A percentile compares a stretch with the other conserved stretches of the same genome.
These are phyloP conservation scores for Microcebus griseorufus DNA, from an alignment of 2,113 vertebrate genomes.

Conservation along the genomic window DNA sequence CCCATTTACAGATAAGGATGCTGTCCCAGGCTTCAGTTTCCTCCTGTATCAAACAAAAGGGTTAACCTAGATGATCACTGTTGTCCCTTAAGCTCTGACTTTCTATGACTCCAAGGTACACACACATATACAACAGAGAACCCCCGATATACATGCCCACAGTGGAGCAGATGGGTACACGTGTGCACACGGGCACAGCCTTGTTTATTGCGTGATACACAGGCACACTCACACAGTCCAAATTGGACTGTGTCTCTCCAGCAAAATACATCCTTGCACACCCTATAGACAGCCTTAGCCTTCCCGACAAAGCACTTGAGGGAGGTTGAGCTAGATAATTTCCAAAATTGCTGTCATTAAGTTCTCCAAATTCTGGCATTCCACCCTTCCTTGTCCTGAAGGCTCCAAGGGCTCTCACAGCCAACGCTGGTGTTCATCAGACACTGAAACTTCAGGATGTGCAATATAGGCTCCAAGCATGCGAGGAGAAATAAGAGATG, in stretches of 20 bases:
- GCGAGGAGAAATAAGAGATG: not conserved
- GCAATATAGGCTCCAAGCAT: not conserved
- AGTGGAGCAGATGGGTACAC: not conserved
- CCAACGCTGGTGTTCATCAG: not conserved
- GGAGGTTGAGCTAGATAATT: not conserved
- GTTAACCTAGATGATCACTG: not conserved
- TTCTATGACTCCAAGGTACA: not conserved
- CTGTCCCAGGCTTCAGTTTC: not conserved
- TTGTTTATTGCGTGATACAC: not conserved
- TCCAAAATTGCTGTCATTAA: slow-evolving; percentile 20
- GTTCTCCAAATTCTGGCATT: slow-evolving; percentile 1
- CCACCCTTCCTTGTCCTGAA: not conserved
- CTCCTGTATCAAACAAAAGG: not conserved
- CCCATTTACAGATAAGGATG: not conserved
- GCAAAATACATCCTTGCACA: not conserved
- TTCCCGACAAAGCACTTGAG: not conserved
- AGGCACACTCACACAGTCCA: not conserved
- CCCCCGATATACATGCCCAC: too few relatives aligned
- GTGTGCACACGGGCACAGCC: not conserved
- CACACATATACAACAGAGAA: not conserved
- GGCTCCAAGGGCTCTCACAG: not conserved
- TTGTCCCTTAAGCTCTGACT: not conserved
- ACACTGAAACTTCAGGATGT: not conserved
- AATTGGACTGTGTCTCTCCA: not conserved
- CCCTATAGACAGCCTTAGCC: not conserved